These are phyloP conservation scores for Scaptodrosophila latifasciaeformis DNA, from an alignment of 2,888 invertebrate genomes.

Conservation along the genomic window DNA sequence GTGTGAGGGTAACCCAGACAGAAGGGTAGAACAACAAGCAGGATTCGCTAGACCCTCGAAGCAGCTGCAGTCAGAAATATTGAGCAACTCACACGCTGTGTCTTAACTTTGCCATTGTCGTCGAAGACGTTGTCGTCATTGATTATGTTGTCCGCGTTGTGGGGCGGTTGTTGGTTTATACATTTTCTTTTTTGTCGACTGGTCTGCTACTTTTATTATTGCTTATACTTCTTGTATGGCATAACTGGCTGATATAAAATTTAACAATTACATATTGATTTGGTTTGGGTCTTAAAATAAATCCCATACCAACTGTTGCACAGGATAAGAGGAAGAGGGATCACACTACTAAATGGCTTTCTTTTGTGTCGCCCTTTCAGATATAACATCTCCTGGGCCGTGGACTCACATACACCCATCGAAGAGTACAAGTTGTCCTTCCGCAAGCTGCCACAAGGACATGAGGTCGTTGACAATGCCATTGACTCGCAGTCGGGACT, in stretches of 20 bases:
- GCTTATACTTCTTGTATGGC: too few species aligned
- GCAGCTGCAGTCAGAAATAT: neutral
- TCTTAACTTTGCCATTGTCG: constrained; percentile 53
- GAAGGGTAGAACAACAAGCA: too few species aligned
- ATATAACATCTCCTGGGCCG: constrained; percentile 82
- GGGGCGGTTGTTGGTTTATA: constrained; percentile 17
- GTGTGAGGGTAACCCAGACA: too few species aligned
- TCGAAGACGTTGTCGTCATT: constrained; percentile 29
- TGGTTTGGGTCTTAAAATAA: constrained; percentile 39
- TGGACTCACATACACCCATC: constrained; percentile 81
- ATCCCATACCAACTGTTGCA: constrained; percentile 59
- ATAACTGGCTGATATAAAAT: too few species aligned
- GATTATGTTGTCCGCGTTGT: constrained; percentile 47
- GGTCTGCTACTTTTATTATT: constrained; percentile 27
- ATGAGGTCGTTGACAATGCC: constrained; percentile 75
- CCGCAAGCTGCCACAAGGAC: constrained; percentile 79
- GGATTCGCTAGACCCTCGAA: too few species aligned
- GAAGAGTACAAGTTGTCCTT: constrained; percentile 82
- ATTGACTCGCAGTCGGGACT: constrained; percentile 73
- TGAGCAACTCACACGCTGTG: constrained; percentile 28
- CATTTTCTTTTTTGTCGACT: neutral
- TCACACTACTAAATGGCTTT: constrained; percentile 1
- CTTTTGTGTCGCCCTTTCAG: constrained; percentile 61
- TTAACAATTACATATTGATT: constrained; percentile 63
- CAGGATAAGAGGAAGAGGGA: constrained; percentile 21